These are phyloP conservation scores for Diarsia mendica DNA, from an alignment of 2,888 invertebrate species.

Conservation along the genomic window DNA sequence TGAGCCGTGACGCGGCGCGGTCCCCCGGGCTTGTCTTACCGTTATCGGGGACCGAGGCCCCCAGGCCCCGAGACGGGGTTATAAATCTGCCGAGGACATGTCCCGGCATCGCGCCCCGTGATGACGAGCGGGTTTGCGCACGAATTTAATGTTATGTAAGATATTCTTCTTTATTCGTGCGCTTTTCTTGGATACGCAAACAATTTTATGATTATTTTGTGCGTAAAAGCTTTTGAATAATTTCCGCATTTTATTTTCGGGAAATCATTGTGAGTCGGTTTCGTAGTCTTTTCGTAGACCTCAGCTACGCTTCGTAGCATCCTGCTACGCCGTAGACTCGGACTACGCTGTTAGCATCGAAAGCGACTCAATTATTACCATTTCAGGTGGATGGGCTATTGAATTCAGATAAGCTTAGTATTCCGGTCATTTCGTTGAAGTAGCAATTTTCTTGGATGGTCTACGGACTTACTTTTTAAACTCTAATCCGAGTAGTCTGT, in stretches of 20 bases:
- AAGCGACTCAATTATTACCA: conserved; percentile 33
- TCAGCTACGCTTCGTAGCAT: conserved; percentile 23
- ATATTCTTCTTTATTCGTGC: conserved; percentile 38
- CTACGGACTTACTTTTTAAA: neutral
- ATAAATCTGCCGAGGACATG: conserved; percentile 65
- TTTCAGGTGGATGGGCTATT: conserved; percentile 31
- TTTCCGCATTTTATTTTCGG: neutral
- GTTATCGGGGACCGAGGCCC: conserved; percentile 59
- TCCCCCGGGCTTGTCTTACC: conserved; percentile 59
- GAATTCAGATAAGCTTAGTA: conserved; percentile 10
- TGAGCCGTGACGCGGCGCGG: conserved; percentile 42
- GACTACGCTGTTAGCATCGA: conserved; percentile 35
- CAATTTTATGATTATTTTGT: conserved; percentile 18
- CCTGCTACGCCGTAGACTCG: conserved; percentile 23
- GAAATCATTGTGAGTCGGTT: neutral
- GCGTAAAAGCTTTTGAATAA: conserved; percentile 13
- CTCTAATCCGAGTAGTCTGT: neutral
- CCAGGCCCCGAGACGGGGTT: conserved; percentile 45
- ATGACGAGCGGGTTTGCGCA: conserved; percentile 51
- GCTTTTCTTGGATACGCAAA: conserved; percentile 28
- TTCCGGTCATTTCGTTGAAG: neutral
- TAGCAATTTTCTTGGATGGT: neutral
- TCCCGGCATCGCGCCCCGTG: conserved; percentile 47
- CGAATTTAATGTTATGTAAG: conserved; percentile 38
- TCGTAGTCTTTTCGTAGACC: conserved; percentile 22